These are phyloP conservation scores for Neodiprion lecontei DNA, from an alignment of 1,140 invertebrate species.

Conservation along the genomic window DNA sequence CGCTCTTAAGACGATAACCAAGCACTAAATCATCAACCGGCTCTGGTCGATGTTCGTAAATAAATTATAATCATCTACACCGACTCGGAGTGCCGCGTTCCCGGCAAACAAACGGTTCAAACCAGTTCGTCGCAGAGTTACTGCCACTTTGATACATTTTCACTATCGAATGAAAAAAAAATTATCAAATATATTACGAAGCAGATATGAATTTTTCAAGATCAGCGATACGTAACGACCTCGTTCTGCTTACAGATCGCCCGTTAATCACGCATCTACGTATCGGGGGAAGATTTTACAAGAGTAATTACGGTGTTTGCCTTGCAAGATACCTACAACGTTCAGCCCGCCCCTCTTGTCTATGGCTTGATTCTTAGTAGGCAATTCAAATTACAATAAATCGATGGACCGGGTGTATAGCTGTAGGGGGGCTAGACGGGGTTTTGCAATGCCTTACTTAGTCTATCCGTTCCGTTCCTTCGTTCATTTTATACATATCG, in stretches of 20 bases:
- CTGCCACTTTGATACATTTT: not conserved
- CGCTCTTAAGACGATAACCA: not conserved
- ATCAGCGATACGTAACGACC: too few species aligned
- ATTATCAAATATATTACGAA: too few species aligned
- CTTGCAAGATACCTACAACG: too few species aligned
- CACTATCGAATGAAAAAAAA: not conserved
- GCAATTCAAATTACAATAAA: constrained; percentile 57
- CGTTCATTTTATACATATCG: constrained; percentile 35
- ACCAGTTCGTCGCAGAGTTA: not conserved
- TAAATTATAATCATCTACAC: not conserved
- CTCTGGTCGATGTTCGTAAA: not conserved
- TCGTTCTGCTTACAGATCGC: not conserved
- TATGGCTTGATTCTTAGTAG: constrained; percentile 41
- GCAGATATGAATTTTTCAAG: too few species aligned
- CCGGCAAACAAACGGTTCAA: not conserved
- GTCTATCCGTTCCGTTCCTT: constrained; percentile 28
- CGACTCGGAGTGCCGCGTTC: too few species aligned
- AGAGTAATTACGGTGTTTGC: too few species aligned
- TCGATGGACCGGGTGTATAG: constrained; percentile 35
- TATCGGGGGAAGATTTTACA: not conserved
- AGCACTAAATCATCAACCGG: not conserved
- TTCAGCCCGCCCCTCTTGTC: not conserved
- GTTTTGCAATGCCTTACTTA: constrained; percentile 32
- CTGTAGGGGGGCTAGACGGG: not conserved
- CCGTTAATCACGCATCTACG: constrained; percentile 22